Evolutionary conservation across 2,797 vertebrate species (phyloP), one percentile per base, ranked within the genome.

Genomic region (Karalla daura): DNA sequence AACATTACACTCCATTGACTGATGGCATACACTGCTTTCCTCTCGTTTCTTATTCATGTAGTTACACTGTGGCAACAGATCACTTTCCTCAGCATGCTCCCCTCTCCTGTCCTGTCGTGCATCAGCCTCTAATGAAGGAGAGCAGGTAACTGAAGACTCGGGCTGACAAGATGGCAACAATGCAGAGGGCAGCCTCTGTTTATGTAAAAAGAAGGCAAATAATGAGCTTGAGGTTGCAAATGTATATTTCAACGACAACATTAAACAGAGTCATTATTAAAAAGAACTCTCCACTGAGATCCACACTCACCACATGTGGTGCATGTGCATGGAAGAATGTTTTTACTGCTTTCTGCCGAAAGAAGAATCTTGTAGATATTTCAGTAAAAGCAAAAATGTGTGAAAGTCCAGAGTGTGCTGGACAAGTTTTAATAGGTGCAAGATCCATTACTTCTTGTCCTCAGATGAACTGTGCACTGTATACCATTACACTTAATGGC

Each of bases 1-100:
- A 62, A 51, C 21, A 18, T 70, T 63, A 77, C 75, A 62, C 45
- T 41, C n/a, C 13, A 1, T 45, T 50, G 56, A 61, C 52, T 49
- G 54, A 52, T 20, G 24, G 25, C 24, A 10, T 72, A 52, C 45
- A 30, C 58, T 62, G 61, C 69, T 70, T 51, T 50, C 61, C 68
- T 56, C 76, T 63, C 62, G 21, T 87, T 55, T 72, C 65, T 85
- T 81, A 83, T 85, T 83, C 60, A 78, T 83, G 84, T 56, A 68
- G 28, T 73, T 69, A 76, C 70, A 78, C 50, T 8, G 32, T 5
- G 32, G 33, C 2, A 7, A 20, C 3, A 30, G 78, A 76, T 86
- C 66, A 35, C 62, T 74, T 82, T 76, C 61, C 21, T 20, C 60
- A 17, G 73, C 70, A 25, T n/a, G 9, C 40, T 39, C 44, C 15